Evolutionary conservation across 2,797 vertebrate species (phyloP), one percentile per base, ranked within the genome.

Genomic region (Sebastes trivittatus): DNA sequence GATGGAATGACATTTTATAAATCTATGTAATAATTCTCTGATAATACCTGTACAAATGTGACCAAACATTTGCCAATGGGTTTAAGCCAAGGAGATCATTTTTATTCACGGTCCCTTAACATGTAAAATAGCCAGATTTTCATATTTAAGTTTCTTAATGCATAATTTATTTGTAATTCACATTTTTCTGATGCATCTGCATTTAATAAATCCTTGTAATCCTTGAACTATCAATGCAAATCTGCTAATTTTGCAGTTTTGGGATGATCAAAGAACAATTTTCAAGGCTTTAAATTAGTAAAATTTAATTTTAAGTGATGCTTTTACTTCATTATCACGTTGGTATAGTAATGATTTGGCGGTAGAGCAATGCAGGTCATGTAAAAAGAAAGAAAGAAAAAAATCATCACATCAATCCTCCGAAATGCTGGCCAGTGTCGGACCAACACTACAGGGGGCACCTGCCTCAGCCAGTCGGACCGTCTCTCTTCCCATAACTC

Each of bases 401-500:
- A 61, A 62, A 29, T 2, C 4, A 61, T 61, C 46, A 63, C 13
- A 61, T 72, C 1, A 60, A 25, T 79, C 72, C 38, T 58, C 54
- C 8, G 58, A 78, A 81, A 69, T 58, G 18, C 72, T 83, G 75
- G 72, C 76, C 70, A 52, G 66, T 72, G 63, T 27, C 32, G 74
- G 59, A 77, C 25, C 7, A 22, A 76, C 63, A 80, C 90, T 70
- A 73, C 77, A 32, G 85, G 84, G 86, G 88, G 82, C 74, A 89
- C 77, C 81, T 77, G 73, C 62, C 71, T 85, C 62, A 52, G 68
- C 72, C 60, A 77, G 52, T 32, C 42, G 1, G 2, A 29, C 67
- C 20, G 67, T 27, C 55, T 72, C 72, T 59, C 77, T 75, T 76
- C 79, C 66, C 87, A 77, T 85, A 86, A 87, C 73, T 85, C 81